phyloP scores from a whole-genome alignment of 2,113 vertebrate genomes.

The Forbesichthys papilliferus region DNA sequence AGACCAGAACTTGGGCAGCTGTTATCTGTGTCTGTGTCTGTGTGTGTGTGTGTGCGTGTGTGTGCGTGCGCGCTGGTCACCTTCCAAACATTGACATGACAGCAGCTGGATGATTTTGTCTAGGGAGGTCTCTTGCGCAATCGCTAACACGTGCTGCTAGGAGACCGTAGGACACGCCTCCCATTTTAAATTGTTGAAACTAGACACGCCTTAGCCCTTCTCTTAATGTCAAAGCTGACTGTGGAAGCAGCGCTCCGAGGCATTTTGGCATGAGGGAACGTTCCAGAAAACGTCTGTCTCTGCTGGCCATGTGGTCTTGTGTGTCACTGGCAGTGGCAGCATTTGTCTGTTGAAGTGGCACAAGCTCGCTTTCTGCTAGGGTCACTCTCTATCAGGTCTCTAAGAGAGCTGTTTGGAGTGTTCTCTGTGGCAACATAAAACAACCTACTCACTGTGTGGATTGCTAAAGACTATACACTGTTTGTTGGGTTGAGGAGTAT shows the following conservation, averaged over 20 bases:
- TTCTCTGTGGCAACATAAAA: constrained; percentile 45
- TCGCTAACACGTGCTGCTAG: not conserved
- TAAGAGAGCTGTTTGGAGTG: constrained; percentile 32
- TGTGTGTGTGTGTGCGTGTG: not conserved
- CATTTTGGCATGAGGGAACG: not conserved
- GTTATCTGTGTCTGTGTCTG: constrained; percentile 13
- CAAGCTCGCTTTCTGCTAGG: not conserved
- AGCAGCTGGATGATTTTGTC: constrained; percentile 29
- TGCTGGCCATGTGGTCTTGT: not conserved
- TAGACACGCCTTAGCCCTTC: not conserved
- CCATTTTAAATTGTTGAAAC: not conserved
- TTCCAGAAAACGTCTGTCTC: not conserved
- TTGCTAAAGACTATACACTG: constrained; percentile 2
- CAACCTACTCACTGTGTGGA: constrained; percentile 5
- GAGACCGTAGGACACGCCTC: not conserved
- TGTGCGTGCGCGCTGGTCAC: constrained; percentile 14
- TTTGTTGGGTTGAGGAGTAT: not conserved
- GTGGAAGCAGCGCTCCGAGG: not conserved
- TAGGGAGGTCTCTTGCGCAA: not conserved
- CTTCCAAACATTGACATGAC: not conserved
- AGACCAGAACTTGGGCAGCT: constrained; percentile 5
- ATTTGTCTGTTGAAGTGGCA: not conserved
- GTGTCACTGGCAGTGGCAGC: not conserved
- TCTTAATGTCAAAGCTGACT: not conserved
- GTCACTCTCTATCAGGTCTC: not conserved